phyloP scores from a whole-genome alignment of 2,113 vertebrate genomes.

The Morone chrysops region DNA sequence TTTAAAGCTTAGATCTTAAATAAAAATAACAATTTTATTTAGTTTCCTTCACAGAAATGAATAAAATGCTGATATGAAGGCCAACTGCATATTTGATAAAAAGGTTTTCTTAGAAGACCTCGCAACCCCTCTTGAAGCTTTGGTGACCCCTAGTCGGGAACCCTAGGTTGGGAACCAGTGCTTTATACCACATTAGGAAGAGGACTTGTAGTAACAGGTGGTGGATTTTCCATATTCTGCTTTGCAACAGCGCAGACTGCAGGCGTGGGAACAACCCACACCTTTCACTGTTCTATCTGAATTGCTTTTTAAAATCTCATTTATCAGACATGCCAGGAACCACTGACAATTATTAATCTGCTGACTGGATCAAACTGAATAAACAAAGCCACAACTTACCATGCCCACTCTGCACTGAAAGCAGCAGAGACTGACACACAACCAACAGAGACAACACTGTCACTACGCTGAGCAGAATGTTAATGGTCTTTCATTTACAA shows the following conservation, averaged over 20 bases:
- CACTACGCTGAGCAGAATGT: background rate
- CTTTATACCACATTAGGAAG: background rate
- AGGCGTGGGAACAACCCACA: conserved; percentile 11
- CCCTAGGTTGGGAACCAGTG: no score
- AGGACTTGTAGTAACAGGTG: background rate
- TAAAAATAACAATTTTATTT: no score
- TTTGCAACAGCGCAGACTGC: no score
- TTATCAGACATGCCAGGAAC: background rate
- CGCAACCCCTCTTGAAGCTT: no score
- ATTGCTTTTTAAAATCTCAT: background rate
- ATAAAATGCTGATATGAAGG: no score
- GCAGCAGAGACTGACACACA: background rate
- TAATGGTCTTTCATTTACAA: background rate
- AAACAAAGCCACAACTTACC: background rate
- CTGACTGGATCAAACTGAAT: background rate
- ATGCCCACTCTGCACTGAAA: background rate
- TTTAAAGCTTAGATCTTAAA: no score
- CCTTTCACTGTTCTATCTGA: conserved; percentile 5
- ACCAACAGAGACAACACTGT: background rate
- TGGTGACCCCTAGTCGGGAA: no score
- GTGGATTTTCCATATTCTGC: background rate
- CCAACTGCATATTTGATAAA: no score
- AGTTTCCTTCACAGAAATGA: no score
- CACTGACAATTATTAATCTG: conserved; percentile 4
- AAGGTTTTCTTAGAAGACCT: no score